Conservation (phyloP, 2,888 invertebrate species). For the Lithophane socia region DNA sequence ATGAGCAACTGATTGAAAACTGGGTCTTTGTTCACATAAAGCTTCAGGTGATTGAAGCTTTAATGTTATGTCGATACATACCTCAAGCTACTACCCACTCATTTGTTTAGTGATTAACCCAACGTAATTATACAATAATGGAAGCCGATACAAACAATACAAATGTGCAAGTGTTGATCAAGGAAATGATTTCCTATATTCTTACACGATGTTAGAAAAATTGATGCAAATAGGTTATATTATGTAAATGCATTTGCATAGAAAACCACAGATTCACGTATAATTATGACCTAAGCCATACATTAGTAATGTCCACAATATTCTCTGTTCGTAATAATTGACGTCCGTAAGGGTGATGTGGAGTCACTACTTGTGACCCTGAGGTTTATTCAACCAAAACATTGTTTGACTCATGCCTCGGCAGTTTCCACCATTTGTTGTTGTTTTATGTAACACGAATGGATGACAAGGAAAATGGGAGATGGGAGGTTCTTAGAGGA, state of each 20-base stretch:
- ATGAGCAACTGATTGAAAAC: neutral
- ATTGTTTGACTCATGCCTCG: conserved; percentile 62
- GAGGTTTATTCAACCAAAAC: conserved; percentile 68
- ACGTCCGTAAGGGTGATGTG: conserved; percentile 57
- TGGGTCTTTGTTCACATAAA: neutral
- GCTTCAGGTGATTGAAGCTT: conserved; percentile 38
- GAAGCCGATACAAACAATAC: conserved; percentile 12
- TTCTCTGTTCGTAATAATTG: conserved; percentile 54
- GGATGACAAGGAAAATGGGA: conserved; percentile 45
- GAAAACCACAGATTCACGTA: conserved; percentile 49
- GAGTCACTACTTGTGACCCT: conserved; percentile 59
- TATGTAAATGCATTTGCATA: conserved; percentile 43
- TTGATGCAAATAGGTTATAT: conserved; percentile 16
- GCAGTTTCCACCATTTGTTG: conserved; percentile 52
- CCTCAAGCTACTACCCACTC: neutral
- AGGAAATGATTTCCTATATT: conserved; percentile 50
- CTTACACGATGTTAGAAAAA: conserved; percentile 26
- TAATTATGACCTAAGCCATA: conserved; percentile 54
- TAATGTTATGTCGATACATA: neutral
- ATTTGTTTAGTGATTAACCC: conserved; percentile 45
- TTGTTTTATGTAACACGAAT: conserved; percentile 35
- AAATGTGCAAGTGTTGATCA: conserved; percentile 14
- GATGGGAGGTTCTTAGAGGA: neutral
- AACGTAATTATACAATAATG: conserved; percentile 30
- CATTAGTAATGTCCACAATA: conserved; percentile 57